phyloP scores from a whole-genome alignment of 2,888 invertebrate species.

The Stictocephala bisonia region DNA sequence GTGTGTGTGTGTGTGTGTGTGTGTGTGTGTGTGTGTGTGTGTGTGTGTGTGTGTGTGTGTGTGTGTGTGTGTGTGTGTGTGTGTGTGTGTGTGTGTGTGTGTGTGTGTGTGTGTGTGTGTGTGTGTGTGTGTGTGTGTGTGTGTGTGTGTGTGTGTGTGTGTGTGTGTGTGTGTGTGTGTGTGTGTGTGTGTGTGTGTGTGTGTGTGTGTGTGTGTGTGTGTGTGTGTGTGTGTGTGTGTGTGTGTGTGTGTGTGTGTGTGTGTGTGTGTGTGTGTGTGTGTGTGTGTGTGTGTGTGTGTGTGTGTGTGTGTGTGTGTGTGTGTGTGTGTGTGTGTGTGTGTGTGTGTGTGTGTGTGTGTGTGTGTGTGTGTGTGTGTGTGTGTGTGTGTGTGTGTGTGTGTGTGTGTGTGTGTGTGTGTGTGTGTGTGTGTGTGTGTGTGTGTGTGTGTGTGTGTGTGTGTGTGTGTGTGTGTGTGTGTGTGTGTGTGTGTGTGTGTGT shows the following conservation, averaged over 20 bases:
- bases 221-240: not conserved
- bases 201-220: not conserved
- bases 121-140: not conserved
- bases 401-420: too few relatives aligned
- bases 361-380: too few relatives aligned
- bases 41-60: slow-evolving; percentile 1
- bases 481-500: too few relatives aligned
- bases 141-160: not conserved
- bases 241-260: slow-evolving; percentile 4
- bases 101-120: not conserved
- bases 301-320: slow-evolving; percentile 7
- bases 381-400: too few relatives aligned
- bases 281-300: slow-evolving; percentile 13
- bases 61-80: not conserved
- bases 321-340: not conserved
- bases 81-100: not conserved
- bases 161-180: not conserved
- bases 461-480: too few relatives aligned
- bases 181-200: not conserved
- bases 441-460: too few relatives aligned
- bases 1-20: not conserved
- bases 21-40: slow-evolving; percentile 8
- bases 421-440: too few relatives aligned
- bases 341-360: not conserved
- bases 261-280: not conserved